Evolutionary conservation across 2,113 vertebrate genomes (phyloP).

Genomic region (Nesoenas mayeri): DNA sequence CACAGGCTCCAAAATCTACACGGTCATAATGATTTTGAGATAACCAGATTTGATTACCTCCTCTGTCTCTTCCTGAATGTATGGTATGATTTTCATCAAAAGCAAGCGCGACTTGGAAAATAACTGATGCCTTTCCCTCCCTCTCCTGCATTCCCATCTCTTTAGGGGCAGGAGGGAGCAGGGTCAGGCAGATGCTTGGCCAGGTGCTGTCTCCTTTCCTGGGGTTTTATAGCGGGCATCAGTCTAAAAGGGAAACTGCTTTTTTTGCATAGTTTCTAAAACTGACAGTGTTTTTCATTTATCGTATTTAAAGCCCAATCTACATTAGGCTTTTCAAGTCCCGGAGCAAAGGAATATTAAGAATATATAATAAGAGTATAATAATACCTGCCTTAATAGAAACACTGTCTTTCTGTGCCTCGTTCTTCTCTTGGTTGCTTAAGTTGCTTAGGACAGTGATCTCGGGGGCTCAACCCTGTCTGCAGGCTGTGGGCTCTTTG

Average conservation of each 20-base stretch:
- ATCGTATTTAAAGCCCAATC: background rate
- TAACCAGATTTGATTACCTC: conserved; percentile 63
- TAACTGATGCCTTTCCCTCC: background rate
- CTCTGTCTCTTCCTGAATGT: conserved; percentile 54
- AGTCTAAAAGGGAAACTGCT: background rate
- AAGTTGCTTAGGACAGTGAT: background rate
- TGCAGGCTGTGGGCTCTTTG: accelerated
- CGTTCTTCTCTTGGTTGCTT: accelerated
- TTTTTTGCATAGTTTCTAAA: background rate
- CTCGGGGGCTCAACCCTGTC: accelerated
- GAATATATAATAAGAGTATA: background rate
- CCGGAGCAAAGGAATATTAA: background rate
- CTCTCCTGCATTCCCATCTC: background rate
- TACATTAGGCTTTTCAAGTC: background rate
- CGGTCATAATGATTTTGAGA: conserved; percentile 47
- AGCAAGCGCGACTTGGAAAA: conserved; percentile 37
- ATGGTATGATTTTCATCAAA: background rate
- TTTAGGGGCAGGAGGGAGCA: background rate
- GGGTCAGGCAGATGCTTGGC: accelerated
- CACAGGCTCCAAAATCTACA: conserved; percentile 44
- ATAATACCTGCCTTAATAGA: background rate
- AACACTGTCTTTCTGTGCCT: background rate
- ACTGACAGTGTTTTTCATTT: background rate
- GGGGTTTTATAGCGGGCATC: background rate
- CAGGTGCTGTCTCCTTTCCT: background rate